Evolutionary conservation across 2,888 invertebrate species (phyloP), one percentile per base, ranked within the genome.

Genomic region (Drosophila mimetica): DNA sequence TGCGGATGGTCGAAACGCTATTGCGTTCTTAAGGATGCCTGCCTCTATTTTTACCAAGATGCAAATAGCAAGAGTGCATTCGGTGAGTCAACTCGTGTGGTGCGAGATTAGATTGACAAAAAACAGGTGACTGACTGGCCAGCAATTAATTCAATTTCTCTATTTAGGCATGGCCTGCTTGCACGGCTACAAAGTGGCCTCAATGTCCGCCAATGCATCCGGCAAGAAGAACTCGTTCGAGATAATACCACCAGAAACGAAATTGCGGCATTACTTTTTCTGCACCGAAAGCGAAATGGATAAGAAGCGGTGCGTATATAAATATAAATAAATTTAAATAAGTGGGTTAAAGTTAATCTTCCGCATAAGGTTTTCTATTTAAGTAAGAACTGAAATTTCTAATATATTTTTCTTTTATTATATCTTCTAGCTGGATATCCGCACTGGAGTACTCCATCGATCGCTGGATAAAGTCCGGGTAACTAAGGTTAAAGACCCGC

Each of bases 251-350:
- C 96, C 97, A 1, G 97, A 97, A 87, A 93, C 96, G 1, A 96
- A 95, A 79, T 95, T 97, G 90, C 94, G 97, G 86, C 96, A 96
- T 90, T 98, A 97, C 91, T 97, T 96, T 91, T 98, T 98, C 92
- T 96, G 96, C 90, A 96, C 98, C 0, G 98, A 98, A 90, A 96
- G 97, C 11, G 98, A 98, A 92, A 96, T 97, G 93, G 98, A 98
- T 90, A 96, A 96, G 91, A 97, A 97, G 93, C 95, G 98, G 98
- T 98, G 90, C 66, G 36, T 69, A 18, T 14, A 0, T 69, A 18
- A 13, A 0, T 13, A 1, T 9, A 11, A 9, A 16, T 2, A 36
- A 9, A 14, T 3, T 0, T 4, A 11, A 37, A 2, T 9, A 36
- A 36, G 14, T 14, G 4, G 36, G 36, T 8, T 8, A 36, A 36